phyloP scores from a whole-genome alignment of 2,113 vertebrate species.

The Gymnogyps californianus region DNA sequence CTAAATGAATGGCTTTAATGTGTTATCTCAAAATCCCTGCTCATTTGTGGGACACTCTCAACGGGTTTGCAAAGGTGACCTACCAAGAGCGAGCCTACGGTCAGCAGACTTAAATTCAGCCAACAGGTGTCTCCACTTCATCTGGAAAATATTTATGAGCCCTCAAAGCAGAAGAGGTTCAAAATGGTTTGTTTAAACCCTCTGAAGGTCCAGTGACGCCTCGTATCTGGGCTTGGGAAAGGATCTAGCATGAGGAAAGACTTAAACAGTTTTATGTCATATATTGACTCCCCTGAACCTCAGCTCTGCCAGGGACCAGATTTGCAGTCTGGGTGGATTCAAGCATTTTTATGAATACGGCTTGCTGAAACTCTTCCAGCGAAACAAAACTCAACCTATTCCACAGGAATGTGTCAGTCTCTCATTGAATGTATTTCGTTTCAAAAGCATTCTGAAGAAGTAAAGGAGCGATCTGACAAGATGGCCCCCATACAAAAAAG shows the following conservation, averaged over 20 bases:
- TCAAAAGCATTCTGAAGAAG: not conserved
- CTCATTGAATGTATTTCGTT: not conserved
- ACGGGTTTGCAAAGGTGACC: not conserved
- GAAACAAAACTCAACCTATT: not conserved
- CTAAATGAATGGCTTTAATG: not conserved
- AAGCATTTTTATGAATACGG: not conserved
- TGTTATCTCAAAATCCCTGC: not conserved
- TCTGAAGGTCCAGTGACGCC: not conserved
- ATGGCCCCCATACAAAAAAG: accelerated
- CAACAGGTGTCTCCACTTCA: not conserved
- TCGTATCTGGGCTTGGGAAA: not conserved
- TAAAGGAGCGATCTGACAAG: not conserved
- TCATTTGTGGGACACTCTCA: not conserved
- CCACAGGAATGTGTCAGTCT: not conserved
- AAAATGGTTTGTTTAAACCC: not conserved
- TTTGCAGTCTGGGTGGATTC: not conserved
- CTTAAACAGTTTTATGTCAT: not conserved
- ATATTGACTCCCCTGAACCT: not conserved
- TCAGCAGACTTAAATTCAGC: not conserved
- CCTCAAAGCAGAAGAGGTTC: not conserved
- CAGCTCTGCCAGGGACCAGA: not conserved
- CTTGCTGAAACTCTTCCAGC: not conserved
- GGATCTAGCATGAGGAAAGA: not conserved
- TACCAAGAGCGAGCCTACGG: not conserved
- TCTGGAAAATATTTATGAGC: not conserved